Base-by-base conservation (phyloP, 35 echinoderm and acorn worm species). In the Nesometra sesokonis region DNA sequence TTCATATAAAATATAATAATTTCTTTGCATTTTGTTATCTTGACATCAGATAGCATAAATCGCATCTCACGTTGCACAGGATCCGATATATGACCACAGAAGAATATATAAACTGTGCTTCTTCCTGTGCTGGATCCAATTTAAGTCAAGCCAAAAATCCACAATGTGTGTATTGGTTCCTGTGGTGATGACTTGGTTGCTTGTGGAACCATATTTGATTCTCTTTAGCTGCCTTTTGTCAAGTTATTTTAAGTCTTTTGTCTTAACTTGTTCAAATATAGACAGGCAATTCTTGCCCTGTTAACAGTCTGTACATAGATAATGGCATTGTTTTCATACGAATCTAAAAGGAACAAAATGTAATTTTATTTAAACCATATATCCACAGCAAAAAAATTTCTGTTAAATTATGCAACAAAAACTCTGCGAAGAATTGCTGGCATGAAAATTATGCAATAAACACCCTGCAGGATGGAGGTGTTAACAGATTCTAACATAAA, bases 311-410 rank as follows among this genome's bases (percentile, higher is more conserved):
- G 85, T 99, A 99, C 96, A 99, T 99, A 17, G 96, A 99, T 34
- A 99, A 87, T 5, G 96, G 96, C 96, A 99, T 99, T 8, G 96
- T 99, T 79, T 99, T 99, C 96, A 99, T 99, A 11, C 92, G 90
- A 80, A 99, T 99, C 96, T 99, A 85, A 33, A 27, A 67, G 78
- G 13, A 47, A 77, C 82, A 31, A 77, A 80, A 86, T 5, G 67
- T 80, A 88, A 11, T 82, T 43, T 33, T 77, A 83, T 3, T 37
- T 17, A 35, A 29, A 32, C 13, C 37, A 88, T 23, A n/a, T 34
- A 81, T 29, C 31, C 8, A 80, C 80, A 9, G n/a, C n/a, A n/a
- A n/a, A n/a, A n/a, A n/a, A n/a, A n/a, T n/a, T n/a, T n/a, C n/a
- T n/a, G n/a, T n/a, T n/a, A n/a, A n/a, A n/a, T n/a, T n/a, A n/a